A percentile compares a stretch with the other conserved stretches of the same genome.
Evolutionary conservation across 2,113 vertebrate species (phyloP).

Genomic region (Bagarius yarrelli): DNA sequence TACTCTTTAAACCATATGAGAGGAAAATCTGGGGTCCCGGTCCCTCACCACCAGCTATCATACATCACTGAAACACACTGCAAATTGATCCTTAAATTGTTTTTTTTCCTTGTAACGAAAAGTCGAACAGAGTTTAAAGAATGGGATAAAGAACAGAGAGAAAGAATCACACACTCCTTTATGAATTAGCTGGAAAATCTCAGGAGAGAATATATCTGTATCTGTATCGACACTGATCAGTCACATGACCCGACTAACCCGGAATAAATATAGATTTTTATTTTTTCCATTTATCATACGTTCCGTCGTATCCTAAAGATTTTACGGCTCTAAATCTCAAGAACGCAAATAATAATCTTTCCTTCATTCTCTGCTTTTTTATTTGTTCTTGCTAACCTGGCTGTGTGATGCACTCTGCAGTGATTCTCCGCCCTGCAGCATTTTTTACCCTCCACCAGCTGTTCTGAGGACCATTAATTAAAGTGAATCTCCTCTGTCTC

Average conservation of each 20-base stretch:
- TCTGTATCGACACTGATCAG: no score
- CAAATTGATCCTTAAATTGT: no score
- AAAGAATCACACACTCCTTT: constrained; percentile 34
- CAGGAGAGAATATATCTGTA: constrained; percentile 30
- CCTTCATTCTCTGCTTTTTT: constrained; percentile 49
- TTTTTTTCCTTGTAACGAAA: no score
- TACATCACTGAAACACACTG: constrained; percentile 64
- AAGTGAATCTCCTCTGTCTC: constrained; percentile 53
- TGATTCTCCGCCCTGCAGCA: constrained; percentile 59
- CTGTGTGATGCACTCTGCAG: no score
- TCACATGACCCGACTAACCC: no score
- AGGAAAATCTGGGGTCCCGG: constrained; percentile 52
- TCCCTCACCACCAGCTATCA: constrained; percentile 55
- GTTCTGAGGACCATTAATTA: constrained; percentile 66
- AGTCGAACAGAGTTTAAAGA: no score
- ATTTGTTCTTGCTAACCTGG: no score
- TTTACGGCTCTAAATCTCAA: background rate
- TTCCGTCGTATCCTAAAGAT: background rate
- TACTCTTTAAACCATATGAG: constrained; percentile 43
- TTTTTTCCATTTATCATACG: background rate
- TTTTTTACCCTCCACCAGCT: constrained; percentile 56
- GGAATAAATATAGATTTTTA: background rate
- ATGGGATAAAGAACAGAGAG: no score
- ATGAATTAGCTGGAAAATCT: constrained; percentile 44
- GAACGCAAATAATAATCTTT: constrained; percentile 34